Evolutionary conservation across 1,140 invertebrate species (phyloP).

Genomic region (Diachasma alloeum): DNA sequence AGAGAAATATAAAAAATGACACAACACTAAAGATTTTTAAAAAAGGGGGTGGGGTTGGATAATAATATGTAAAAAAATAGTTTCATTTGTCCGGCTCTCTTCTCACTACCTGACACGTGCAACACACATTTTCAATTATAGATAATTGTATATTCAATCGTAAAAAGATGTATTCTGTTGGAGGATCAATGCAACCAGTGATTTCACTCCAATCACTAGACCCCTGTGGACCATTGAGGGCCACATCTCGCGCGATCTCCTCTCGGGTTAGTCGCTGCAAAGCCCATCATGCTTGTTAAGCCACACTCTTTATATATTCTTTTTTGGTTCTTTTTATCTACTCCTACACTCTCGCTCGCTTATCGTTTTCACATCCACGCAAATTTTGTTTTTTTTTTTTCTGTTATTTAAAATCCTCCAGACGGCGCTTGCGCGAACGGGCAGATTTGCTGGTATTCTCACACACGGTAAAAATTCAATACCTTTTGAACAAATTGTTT

Average conservation of each 20-base stretch:
- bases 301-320: constrained; percentile 48
- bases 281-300: constrained; percentile 64
- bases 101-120: constrained; percentile 46
- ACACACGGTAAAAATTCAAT: constrained; percentile 6
- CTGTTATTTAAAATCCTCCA: neutral
- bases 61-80: constrained; percentile 18
- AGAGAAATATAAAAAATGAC: constrained; percentile 18
- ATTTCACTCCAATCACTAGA: neutral
- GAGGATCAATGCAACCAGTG: neutral
- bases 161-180: constrained; percentile 9
- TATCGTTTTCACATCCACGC: constrained; percentile 19
- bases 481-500: neutral
- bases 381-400: constrained; percentile 24
- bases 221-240: constrained; percentile 16
- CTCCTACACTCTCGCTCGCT: constrained; percentile 22
- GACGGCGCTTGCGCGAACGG: constrained; percentile 14
- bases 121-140: constrained; percentile 29
- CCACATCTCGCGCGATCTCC: constrained; percentile 35
- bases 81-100: constrained; percentile 12
- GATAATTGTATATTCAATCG: neutral
- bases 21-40: constrained; percentile 5
- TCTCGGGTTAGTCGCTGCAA: constrained; percentile 63
- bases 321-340: constrained; percentile 13
- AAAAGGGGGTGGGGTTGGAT: constrained; percentile 22
- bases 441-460: constrained; percentile 31